Evolutionary conservation across 2,797 vertebrate genomes (phyloP), one percentile per base, ranked within the genome.

Genomic region (Prionace glauca): DNA sequence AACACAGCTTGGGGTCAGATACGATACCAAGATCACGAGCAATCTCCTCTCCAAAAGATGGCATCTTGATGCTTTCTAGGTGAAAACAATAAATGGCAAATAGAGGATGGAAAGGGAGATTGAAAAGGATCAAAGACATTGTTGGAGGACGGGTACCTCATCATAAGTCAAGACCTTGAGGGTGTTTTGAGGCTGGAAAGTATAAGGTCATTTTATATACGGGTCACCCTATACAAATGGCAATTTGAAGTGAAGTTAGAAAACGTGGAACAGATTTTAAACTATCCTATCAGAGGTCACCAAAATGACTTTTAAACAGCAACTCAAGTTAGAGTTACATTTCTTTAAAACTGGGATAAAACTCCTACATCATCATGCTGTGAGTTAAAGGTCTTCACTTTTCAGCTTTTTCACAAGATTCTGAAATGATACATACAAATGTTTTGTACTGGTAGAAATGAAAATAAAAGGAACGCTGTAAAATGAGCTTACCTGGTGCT

Each of bases 401-500:
- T 88, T 45, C 81, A 45, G 4, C 36, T 84, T 86, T 24, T 36
- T 45, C 81, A 81, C 7, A 16, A 86, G 45, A 86, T 29, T 56
- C 29, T 56, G 86, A 26, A 88, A 60, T 77, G 74, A 9, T 32
- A 77, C 14, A 56, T 0, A 60, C 24, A n/a, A 11, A 9, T 77
- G 72, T 45, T 77, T 87, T 90, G 26, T 62, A 20, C 29, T 32
- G n/a, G 11, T 56, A 71, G 26, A 94, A 94, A 67, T 94, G 71
- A 94, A 41, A 41, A 14, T 24, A 41, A 45, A 74, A 72, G 41
- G 22, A 45, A 45, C 74, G 14, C 81, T 41, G 36, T 20, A 84
- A 84, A 60, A 74, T 29, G 56, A 69, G 18, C 86, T 95, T 98
- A 99, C 99, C 98, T 99, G 98, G 95, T 98, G 97, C 18, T 88